Percentiles rank a stretch among this genome's conserved stretches.
phyloP scores from a whole-genome alignment of 2,888 invertebrate species.

The Imbricaverruca yamaguchii region DNA sequence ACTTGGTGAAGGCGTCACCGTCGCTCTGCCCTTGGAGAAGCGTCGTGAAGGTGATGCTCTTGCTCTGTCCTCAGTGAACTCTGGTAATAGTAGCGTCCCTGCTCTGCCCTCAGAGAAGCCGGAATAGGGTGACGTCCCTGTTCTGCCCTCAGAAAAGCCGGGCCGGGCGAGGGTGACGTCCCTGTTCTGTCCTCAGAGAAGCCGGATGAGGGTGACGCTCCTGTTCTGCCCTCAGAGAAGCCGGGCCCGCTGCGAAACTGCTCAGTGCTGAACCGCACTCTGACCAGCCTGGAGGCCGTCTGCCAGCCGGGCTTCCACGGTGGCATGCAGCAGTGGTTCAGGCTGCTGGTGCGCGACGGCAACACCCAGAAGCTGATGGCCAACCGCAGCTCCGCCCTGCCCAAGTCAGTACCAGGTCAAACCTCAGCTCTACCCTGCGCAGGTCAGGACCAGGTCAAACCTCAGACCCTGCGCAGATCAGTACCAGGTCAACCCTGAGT shows the following conservation, averaged over 20 bases:
- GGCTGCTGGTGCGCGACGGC: conserved; percentile 34
- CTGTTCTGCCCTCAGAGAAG: conserved; percentile 33
- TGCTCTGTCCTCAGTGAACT: too few relatives aligned
- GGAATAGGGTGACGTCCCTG: too few relatives aligned
- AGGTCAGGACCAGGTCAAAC: too few relatives aligned
- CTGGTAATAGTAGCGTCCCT: too few relatives aligned
- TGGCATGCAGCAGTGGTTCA: conserved; percentile 36
- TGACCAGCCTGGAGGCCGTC: conserved; percentile 34
- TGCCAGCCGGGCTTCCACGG: conserved; percentile 37
- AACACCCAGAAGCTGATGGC: conserved; percentile 9
- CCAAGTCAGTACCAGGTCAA: conserved; percentile 20
- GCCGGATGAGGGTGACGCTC: neutral
- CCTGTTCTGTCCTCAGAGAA: too few relatives aligned
- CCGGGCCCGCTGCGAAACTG: conserved; percentile 37
- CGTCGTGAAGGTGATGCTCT: too few relatives aligned
- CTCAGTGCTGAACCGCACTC: conserved; percentile 36
- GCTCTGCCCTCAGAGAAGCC: too few relatives aligned
- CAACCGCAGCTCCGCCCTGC: conserved; percentile 25
- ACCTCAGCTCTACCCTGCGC: too few relatives aligned
- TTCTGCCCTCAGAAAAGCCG: too few relatives aligned
- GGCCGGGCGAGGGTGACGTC: too few relatives aligned
- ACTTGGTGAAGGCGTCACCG: too few relatives aligned
- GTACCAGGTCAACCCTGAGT: neutral
- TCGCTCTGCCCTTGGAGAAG: too few relatives aligned
- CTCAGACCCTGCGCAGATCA: conserved; percentile 23